These are phyloP conservation scores for Trachelus tabidus DNA, from an alignment of 2,888 invertebrate species.

Conservation along the genomic window DNA sequence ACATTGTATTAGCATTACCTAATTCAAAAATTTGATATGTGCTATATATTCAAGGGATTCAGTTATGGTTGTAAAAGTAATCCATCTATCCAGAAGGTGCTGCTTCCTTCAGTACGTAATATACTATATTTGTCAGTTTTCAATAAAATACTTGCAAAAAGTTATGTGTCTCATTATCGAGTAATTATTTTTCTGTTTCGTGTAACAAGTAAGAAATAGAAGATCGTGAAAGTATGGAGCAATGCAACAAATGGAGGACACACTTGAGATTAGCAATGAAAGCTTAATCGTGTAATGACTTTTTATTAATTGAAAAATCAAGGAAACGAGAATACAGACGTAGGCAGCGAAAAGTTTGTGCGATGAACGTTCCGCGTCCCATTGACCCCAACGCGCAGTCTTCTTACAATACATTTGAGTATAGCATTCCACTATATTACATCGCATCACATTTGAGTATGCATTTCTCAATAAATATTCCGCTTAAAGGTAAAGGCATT, in stretches of 20 bases:
- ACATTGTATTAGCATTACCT: neutral
- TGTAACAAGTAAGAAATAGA: neutral
- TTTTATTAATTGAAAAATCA: constrained; percentile 51
- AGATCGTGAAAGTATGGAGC: neutral
- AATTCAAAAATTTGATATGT: neutral
- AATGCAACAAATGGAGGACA: neutral
- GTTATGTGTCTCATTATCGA: neutral
- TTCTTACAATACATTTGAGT: constrained; percentile 4
- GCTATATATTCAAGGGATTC: neutral
- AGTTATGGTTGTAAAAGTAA: neutral
- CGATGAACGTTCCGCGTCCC: neutral
- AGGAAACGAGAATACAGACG: constrained; percentile 49
- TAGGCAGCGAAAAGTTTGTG: constrained; percentile 26
- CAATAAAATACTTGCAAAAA: neutral
- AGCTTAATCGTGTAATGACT: constrained; percentile 33
- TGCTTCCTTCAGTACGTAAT: neutral
- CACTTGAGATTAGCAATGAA: neutral
- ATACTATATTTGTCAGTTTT: neutral
- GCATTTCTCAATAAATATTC: neutral
- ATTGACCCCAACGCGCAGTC: constrained; percentile 24
- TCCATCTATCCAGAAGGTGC: neutral
- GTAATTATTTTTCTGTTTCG: neutral
- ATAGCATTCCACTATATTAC: neutral
- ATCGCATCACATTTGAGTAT: constrained; percentile 18
- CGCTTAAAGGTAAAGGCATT: neutral